Conservation (phyloP, 2,888 invertebrate genomes). For the Drosophila austrosaltans region DNA sequence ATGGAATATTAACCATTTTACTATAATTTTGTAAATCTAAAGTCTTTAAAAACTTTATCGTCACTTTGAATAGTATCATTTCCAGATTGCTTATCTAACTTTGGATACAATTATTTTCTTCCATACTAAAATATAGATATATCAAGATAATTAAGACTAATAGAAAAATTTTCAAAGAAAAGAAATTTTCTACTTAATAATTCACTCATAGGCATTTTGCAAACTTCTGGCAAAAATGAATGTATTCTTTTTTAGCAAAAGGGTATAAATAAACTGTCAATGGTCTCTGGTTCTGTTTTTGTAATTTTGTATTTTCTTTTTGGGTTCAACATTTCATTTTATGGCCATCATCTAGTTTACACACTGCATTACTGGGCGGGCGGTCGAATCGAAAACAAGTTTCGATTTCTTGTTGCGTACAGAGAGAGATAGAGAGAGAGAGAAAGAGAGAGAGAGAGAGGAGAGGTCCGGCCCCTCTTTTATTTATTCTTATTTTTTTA, state of each 20-base stretch:
- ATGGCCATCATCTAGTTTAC: conserved; percentile 69
- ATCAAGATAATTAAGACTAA: too few species aligned
- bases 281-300: conserved; percentile 35
- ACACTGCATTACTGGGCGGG: conserved; percentile 23
- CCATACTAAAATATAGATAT: too few species aligned
- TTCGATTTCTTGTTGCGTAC: conserved; percentile 7
- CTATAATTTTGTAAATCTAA: too few species aligned
- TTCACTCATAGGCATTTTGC: too few species aligned
- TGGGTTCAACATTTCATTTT: conserved; percentile 46
- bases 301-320: conserved; percentile 31
- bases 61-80: too few species aligned
- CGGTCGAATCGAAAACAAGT: background rate
- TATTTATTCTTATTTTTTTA: background rate
- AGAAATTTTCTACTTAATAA: too few species aligned
- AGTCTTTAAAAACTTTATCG: too few species aligned
- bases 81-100: too few species aligned
- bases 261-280: conserved; percentile 53
- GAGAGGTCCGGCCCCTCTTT: conserved; percentile 7
- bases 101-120: too few species aligned
- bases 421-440: background rate
- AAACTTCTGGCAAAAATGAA: background rate
- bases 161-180: too few species aligned
- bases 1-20: too few species aligned
- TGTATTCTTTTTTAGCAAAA: background rate
- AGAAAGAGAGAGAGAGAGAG: background rate